Base-by-base conservation (phyloP, 1,140 invertebrate species). In the Drosophila kikkawai region DNA sequence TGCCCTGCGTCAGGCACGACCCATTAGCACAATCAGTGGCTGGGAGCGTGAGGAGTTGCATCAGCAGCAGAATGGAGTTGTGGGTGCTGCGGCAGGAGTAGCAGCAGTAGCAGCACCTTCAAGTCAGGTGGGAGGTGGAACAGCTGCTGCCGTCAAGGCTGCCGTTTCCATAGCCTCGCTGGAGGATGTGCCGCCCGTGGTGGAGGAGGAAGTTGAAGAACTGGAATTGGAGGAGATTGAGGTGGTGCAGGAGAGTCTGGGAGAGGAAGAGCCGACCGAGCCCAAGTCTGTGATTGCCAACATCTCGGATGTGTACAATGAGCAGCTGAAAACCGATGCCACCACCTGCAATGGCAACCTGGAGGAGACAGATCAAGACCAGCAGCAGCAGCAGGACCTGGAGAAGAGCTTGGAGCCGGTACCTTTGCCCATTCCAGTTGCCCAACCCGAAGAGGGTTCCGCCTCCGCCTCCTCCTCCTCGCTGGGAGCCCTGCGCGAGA, bases 1-100 rank as follows among this genome's bases (percentile, higher is more conserved):
- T 0, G 95, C 97, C n/a, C 94, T 98, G 58, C 94, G 98, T 42
- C 97, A 98, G 91, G 97, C 98, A 83, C 95, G 97, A 45, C 98
- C 98, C 32, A 98, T 99, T 57, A 98, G 97, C 91, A 99, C 98
- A 7, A 99, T 99, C 77, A 99, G 98, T 0, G 98, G 98, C 15
- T 98, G 97, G 97, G 97, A 98, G 91, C 95, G 97, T 64, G 92
- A 93, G 53, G 94, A 95, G 53, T 93, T 94, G 68, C 57, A 93
- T 70, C 66, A 94, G 87, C 92, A 88, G 61, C 92, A 85, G 34
- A 92, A 81, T 32, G 79, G 91, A 87, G 90, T 81, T 0, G 34
- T 64, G 12, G 22, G 51, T 86, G 75, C 67, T 77, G 51, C 87
- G 92, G 86, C 57, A 37, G 4, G 50, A 47, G 26, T 29, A 60